Conservation (phyloP, 1,140 invertebrate genomes). For the Leptopilina boulardi region DNA sequence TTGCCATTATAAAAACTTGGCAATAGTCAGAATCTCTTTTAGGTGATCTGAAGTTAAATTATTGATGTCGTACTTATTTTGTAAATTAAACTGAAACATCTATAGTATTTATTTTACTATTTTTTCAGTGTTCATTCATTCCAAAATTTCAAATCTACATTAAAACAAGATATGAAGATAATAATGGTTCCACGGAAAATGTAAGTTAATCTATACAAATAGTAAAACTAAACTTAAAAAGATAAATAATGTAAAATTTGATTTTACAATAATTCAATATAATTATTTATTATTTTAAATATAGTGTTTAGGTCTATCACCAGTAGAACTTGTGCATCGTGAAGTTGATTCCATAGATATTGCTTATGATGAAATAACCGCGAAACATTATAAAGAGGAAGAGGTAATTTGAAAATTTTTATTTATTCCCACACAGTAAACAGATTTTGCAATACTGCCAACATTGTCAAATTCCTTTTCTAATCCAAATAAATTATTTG, state of each 20-base stretch:
- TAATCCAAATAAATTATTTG: too few relatives aligned
- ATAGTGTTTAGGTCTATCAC: constrained; percentile 86
- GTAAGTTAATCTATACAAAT: constrained; percentile 78
- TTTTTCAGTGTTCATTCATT: constrained; percentile 92
- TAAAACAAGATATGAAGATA: constrained; percentile 93
- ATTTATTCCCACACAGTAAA: not conserved
- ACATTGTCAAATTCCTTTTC: constrained; percentile 10
- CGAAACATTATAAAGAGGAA: constrained; percentile 92
- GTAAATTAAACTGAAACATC: constrained; percentile 39
- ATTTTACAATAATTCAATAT: not conserved
- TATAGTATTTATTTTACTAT: constrained; percentile 51
- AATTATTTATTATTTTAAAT: constrained; percentile 61
- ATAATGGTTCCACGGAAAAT: constrained; percentile 92
- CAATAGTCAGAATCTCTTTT: too few relatives aligned
- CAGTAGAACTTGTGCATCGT: constrained; percentile 84
- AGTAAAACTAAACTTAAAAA: constrained; percentile 23
- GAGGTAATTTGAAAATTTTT: constrained; percentile 76
- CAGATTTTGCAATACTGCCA: too few relatives aligned
- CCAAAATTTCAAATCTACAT: constrained; percentile 92
- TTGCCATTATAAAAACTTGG: too few relatives aligned
- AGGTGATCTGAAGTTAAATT: too few relatives aligned
- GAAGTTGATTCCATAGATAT: constrained; percentile 91
- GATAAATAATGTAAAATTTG: constrained; percentile 36
- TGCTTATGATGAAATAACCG: constrained; percentile 89
- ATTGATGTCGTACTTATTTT: too few relatives aligned